These are phyloP conservation scores for Mycetomoellerius zeteki DNA, from an alignment of 1,140 invertebrate species.

Conservation along the genomic window DNA sequence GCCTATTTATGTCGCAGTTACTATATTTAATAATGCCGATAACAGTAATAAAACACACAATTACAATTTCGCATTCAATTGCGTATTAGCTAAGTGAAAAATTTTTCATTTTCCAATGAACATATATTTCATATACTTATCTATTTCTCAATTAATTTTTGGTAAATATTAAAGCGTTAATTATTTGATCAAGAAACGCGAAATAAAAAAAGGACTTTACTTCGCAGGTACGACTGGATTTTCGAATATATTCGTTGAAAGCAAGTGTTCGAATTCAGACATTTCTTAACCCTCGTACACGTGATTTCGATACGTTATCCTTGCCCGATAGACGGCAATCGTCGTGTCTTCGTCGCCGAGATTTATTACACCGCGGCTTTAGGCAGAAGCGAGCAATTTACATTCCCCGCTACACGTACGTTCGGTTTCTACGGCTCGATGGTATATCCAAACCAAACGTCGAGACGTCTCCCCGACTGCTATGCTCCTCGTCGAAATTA, in stretches of 20 bases:
- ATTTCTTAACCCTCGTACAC: slow-evolving; percentile 70
- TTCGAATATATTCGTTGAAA: slow-evolving; percentile 44
- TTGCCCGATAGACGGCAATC: slow-evolving; percentile 78
- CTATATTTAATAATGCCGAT: slow-evolving; percentile 40
- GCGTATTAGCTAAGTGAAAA: background rate
- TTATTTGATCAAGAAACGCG: background rate
- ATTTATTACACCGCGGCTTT: slow-evolving; percentile 81
- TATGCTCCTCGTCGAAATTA: slow-evolving; percentile 72
- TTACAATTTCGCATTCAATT: slow-evolving; percentile 2
- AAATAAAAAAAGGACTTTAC: background rate
- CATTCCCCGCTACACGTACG: slow-evolving; percentile 77
- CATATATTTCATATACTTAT: background rate
- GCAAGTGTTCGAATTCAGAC: slow-evolving; percentile 17
- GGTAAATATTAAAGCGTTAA: background rate
- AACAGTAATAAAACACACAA: slow-evolving; percentile 26
- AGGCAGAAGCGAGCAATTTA: slow-evolving; percentile 82
- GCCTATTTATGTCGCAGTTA: slow-evolving; percentile 35
- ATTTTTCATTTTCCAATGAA: background rate
- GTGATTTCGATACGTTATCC: slow-evolving; percentile 80
- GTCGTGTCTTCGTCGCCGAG: slow-evolving; percentile 79
- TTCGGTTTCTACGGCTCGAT: slow-evolving; percentile 60
- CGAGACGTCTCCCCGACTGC: slow-evolving; percentile 64
- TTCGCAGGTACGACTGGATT: background rate
- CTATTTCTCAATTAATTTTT: background rate
- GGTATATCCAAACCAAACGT: slow-evolving; percentile 75